A percentile compares a stretch with the other conserved stretches of the same genome.
phyloP scores from a whole-genome alignment of 1,140 invertebrate genomes.

The Ceratina japonica region DNA sequence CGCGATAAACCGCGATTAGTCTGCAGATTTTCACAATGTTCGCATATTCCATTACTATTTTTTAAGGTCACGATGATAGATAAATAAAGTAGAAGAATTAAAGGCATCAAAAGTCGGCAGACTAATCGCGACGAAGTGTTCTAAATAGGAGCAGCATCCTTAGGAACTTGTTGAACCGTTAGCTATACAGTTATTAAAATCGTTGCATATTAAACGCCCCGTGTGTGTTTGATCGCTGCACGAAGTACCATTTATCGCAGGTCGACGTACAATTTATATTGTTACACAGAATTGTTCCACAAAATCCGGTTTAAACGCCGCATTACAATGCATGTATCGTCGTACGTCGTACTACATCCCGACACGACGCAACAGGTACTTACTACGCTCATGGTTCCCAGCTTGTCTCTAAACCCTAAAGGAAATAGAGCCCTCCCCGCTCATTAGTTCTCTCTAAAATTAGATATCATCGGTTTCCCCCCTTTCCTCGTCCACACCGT shows the following conservation, averaged over 20 bases:
- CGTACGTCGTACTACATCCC: constrained; percentile 33
- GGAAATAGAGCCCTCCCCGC: neutral
- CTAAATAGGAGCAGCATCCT: neutral
- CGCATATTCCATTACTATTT: too few species aligned
- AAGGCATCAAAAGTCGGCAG: neutral
- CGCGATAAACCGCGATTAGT: constrained; percentile 36
- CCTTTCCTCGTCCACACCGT: constrained; percentile 6
- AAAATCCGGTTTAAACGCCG: constrained; percentile 29
- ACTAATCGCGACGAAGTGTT: neutral
- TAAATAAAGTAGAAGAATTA: neutral
- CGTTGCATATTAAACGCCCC: too few species aligned
- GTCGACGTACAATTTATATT: constrained; percentile 46
- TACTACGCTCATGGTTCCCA: constrained; percentile 53
- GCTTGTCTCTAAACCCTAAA: neutral
- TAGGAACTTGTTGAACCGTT: constrained; percentile 10
- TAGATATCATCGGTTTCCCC: neutral
- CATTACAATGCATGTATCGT: constrained; percentile 28
- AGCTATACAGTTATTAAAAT: too few species aligned
- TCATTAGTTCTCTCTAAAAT: neutral
- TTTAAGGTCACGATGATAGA: too few species aligned
- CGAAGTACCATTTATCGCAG: constrained; percentile 40
- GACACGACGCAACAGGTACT: constrained; percentile 68
- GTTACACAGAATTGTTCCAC: constrained; percentile 32
- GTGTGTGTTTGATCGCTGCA: neutral
- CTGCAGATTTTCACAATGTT: too few species aligned